Percentiles rank a stretch among this genome's conserved stretches.
These are phyloP conservation scores for Oscheius sp. DNA, from an alignment of 1,140 invertebrate species.

Conservation along the genomic window DNA sequence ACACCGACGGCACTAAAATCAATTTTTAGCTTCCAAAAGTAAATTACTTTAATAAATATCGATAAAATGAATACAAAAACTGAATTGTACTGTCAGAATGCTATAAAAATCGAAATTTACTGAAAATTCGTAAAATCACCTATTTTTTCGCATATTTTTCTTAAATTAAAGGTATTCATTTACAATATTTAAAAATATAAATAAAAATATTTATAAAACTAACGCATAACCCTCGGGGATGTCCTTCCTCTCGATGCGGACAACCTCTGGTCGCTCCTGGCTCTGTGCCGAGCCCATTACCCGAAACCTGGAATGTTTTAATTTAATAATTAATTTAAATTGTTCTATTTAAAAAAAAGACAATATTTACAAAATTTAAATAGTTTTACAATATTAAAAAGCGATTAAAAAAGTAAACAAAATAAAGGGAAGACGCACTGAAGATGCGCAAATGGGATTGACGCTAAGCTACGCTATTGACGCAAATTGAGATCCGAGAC, in stretches of 20 bases:
- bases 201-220: background rate
- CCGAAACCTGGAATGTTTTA: background rate
- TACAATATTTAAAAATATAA: background rate
- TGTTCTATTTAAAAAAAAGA: too few species aligned
- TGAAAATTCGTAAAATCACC: background rate
- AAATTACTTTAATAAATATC: background rate
- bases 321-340: too few species aligned
- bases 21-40: background rate
- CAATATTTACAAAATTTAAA: too few species aligned
- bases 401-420: background rate
- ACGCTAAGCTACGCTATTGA: background rate
- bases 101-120: background rate
- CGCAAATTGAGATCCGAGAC: background rate
- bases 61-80: background rate
- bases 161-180: background rate
- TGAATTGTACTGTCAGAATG: background rate
- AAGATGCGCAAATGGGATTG: background rate
- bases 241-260: conserved; percentile 30
- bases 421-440: background rate
- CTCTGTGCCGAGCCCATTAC: conserved; percentile 37
- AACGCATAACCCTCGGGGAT: conserved; percentile 38
- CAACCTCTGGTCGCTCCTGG: conserved; percentile 21
- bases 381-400: background rate
- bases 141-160: background rate
- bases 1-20: conserved; percentile 33